These are phyloP conservation scores for Antheraea yamamai DNA, from an alignment of 2,888 invertebrate genomes.

Conservation along the genomic window DNA sequence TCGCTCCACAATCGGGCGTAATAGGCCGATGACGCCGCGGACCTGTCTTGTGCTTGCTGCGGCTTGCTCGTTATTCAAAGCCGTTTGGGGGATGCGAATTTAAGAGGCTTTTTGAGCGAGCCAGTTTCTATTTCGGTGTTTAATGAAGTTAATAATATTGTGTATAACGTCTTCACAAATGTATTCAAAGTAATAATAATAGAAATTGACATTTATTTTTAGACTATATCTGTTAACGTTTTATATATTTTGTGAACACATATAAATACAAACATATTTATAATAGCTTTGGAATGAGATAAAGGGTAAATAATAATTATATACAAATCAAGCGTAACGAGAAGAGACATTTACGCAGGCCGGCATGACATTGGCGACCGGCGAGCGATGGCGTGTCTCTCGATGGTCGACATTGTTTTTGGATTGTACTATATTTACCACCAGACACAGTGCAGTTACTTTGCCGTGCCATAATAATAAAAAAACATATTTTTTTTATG, in stretches of 20 bases:
- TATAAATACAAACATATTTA: background rate
- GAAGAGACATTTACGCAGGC: too few relatives aligned
- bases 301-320: background rate
- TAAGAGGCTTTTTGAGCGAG: background rate
- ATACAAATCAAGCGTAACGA: too few relatives aligned
- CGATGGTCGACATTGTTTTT: too few relatives aligned
- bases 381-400: too few relatives aligned
- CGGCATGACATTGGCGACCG: too few relatives aligned
- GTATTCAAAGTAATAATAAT: background rate
- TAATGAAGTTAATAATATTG: constrained; percentile 1
- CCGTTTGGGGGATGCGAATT: constrained; percentile 16
- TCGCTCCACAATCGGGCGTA: constrained; percentile 79
- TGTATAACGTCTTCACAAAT: background rate
- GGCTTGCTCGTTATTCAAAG: constrained; percentile 12
- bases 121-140: constrained; percentile 9
- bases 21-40: constrained; percentile 69
- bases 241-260: background rate
- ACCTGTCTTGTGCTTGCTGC: constrained; percentile 34
- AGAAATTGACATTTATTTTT: background rate
- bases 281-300: background rate
- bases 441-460: too few relatives aligned
- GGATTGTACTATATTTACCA: too few relatives aligned
- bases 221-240: background rate
- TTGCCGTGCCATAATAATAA: background rate
- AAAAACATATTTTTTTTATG: background rate